Evolutionary conservation across 2,797 vertebrate species (phyloP).

Genomic region (Paratrypauchen microcephalus): DNA sequence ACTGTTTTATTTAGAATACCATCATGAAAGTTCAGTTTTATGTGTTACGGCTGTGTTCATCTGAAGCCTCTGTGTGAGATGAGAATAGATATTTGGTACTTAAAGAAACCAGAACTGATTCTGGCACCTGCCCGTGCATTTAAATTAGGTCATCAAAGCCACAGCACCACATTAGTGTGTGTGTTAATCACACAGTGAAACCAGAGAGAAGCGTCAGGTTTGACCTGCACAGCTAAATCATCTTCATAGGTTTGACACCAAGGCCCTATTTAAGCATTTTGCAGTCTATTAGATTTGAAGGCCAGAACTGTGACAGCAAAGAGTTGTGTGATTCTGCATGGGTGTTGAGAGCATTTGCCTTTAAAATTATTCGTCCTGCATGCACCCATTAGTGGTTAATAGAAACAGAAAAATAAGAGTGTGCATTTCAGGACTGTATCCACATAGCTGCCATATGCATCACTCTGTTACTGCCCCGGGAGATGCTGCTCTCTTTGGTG

Average conservation of each 20-base stretch:
- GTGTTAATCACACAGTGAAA: conserved; percentile 51
- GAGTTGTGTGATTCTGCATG: not conserved
- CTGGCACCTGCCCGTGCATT: conserved; percentile 62
- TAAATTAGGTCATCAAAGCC: conserved; percentile 66
- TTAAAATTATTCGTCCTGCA: conserved; percentile 14
- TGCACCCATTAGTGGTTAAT: conserved; percentile 7
- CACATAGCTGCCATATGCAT: conserved; percentile 45
- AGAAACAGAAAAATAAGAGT: conserved; percentile 8
- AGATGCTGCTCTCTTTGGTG: conserved; percentile 50
- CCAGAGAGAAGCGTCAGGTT: no score
- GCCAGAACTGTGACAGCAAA: not conserved
- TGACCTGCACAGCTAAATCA: conserved; percentile 1
- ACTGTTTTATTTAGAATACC: not conserved
- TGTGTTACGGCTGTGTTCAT: not conserved
- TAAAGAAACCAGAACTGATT: conserved; percentile 37
- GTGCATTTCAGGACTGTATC: conserved; percentile 21
- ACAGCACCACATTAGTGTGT: conserved; percentile 37
- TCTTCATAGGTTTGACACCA: not conserved
- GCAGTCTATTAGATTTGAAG: not conserved
- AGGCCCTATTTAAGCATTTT: not conserved
- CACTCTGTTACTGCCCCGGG: conserved; percentile 36
- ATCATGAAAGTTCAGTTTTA: not conserved
- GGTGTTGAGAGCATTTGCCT: not conserved
- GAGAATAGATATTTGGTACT: conserved; percentile 14
- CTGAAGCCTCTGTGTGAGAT: conserved; percentile 15